Evolutionary conservation across 1,140 invertebrate species (phyloP).

Genomic region (Bombus polaris): DNA sequence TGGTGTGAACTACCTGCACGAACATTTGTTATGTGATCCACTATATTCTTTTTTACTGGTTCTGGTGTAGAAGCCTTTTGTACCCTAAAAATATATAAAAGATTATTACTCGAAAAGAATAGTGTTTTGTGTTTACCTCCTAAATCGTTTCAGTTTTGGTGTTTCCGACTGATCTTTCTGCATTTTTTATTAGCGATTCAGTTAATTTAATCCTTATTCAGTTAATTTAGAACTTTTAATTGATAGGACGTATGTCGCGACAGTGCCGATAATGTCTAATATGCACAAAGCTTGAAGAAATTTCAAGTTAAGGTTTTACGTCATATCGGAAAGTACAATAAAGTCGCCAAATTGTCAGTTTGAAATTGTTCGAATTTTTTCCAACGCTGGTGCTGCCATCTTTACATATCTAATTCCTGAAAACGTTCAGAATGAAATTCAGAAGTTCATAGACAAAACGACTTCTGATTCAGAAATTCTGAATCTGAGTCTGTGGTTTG

Average conservation of each 20-base stretch:
- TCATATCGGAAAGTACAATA: neutral
- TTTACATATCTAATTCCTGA: neutral
- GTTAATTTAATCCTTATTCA: neutral
- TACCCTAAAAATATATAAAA: constrained; percentile 4
- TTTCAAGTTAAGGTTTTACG: neutral
- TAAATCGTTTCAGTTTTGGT: neutral
- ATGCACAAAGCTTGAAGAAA: neutral
- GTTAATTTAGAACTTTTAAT: neutral
- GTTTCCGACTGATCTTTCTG: neutral
- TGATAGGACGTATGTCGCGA: neutral
- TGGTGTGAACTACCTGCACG: neutral
- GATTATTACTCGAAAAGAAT: neutral
- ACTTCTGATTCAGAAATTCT: too few relatives aligned
- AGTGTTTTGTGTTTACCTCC: neutral
- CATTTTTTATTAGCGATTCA: constrained; percentile 1
- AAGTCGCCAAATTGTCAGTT: neutral
- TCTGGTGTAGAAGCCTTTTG: neutral
- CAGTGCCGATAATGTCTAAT: neutral
- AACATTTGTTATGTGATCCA: neutral
- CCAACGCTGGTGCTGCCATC: neutral
- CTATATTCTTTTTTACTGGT: neutral
- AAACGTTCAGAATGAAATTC: neutral
- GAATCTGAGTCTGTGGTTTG: too few relatives aligned
- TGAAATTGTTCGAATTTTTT: constrained; percentile 10
- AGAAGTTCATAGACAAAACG: neutral